phyloP scores from a whole-genome alignment of 2,113 vertebrate genomes.

The Dascyllus trimaculatus region DNA sequence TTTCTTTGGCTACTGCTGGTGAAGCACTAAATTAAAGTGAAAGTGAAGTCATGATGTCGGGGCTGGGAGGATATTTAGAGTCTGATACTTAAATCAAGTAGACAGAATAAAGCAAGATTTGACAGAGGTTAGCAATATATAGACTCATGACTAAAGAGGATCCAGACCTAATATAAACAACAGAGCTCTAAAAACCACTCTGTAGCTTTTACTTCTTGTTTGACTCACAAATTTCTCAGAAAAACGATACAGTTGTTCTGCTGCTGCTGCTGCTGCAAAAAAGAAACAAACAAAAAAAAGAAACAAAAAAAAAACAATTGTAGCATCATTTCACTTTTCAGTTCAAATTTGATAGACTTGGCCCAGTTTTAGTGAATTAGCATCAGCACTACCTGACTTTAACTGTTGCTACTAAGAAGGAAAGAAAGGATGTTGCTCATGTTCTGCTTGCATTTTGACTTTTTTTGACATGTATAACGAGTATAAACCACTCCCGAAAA shows the following conservation, averaged over 20 bases:
- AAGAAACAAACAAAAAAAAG: too few relatives aligned
- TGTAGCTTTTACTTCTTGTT: neutral
- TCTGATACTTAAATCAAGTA: constrained; percentile 31
- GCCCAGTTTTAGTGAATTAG: neutral
- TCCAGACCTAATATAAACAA: constrained; percentile 41
- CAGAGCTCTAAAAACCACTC: constrained; percentile 27
- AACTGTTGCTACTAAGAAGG: neutral
- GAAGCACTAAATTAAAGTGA: constrained; percentile 24
- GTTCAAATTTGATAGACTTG: constrained; percentile 5
- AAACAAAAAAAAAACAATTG: neutral
- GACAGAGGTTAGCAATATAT: constrained; percentile 20
- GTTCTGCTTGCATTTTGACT: neutral
- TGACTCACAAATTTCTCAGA: constrained; percentile 20
- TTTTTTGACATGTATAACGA: neutral
- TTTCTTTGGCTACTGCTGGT: constrained; percentile 3
- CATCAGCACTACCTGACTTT: neutral
- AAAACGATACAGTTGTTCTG: neutral
- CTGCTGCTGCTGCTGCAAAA: too few relatives aligned
- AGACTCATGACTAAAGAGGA: constrained; percentile 40
- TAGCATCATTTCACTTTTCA: neutral
- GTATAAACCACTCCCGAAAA: too few relatives aligned
- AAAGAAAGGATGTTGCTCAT: neutral
- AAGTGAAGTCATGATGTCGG: constrained; percentile 31
- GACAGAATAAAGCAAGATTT: constrained; percentile 34
- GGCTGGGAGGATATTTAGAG: constrained; percentile 25